phyloP scores from a whole-genome alignment of 2,888 invertebrate species.

The Eugnorisma glareosa region DNA sequence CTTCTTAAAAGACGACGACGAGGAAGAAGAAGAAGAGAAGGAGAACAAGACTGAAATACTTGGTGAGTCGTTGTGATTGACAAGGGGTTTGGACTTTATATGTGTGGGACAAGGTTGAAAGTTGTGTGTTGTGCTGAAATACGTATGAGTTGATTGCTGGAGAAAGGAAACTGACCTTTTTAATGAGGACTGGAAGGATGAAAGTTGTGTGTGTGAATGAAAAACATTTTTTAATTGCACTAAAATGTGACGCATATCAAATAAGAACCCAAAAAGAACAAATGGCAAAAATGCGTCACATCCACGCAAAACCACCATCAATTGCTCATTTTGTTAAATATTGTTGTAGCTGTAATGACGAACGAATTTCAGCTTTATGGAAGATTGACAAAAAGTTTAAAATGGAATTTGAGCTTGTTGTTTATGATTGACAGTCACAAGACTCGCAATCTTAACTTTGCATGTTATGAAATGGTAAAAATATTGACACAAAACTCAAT shows the following conservation, averaged over 20 bases:
- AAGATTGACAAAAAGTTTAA: not conserved
- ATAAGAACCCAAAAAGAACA: not conserved
- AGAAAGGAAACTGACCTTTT: conserved; percentile 12
- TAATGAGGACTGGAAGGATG: not conserved
- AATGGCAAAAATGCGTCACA: not conserved
- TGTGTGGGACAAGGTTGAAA: conserved; percentile 11
- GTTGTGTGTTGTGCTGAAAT: not conserved
- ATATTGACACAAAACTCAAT: conserved; percentile 36
- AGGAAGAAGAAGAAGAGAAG: conserved; percentile 95
- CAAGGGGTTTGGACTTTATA: conserved; percentile 24
- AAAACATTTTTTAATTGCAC: not conserved
- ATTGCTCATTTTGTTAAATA: not conserved
- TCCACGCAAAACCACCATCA: not conserved
- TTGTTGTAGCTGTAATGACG: not conserved
- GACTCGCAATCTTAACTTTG: not conserved
- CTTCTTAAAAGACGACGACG: conserved; percentile 97
- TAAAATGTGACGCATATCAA: not conserved
- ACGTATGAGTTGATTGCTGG: not conserved
- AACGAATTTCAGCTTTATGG: conserved; percentile 7
- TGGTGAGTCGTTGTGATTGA: conserved; percentile 82
- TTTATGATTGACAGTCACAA: not conserved
- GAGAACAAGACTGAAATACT: conserved; percentile 94
- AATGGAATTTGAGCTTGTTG: not conserved
- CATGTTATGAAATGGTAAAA: conserved; percentile 9
- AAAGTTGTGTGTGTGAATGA: not conserved